Evolutionary conservation across 2,113 vertebrate genomes (phyloP), one percentile per base, ranked within the genome.

Genomic region (Coptodon bakossiorum): DNA sequence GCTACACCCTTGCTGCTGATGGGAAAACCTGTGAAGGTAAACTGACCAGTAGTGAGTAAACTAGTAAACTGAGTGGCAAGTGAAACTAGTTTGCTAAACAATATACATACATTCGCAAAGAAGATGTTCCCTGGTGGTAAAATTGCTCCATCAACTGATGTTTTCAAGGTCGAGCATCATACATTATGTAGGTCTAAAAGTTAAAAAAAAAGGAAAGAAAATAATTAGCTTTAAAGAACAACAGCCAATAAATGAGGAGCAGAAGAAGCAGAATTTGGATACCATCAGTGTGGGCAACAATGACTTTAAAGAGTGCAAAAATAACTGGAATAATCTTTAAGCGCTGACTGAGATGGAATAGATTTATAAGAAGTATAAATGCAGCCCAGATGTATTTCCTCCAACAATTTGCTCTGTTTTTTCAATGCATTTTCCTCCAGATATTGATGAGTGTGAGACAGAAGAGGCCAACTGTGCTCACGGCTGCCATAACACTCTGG

Each of bases 401-500:
- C 8, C 16, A 31, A 24, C 34, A 56, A 71, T 27, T 57, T 5
- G 3, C 3, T 53, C 4, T 54, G 19, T 43, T 79, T 43, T 34
- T 68, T 84, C 12, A 36, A 38, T 34, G 14, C 34, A 6, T 82
- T 68, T 52, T 68, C 12, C 34, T 56, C 36, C 94, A 99, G 99
- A 99, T 1, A 91, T 98, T 24, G 96, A 99, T 0, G 99, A 99
- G 50, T 99, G 99, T 50, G 90, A 95, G 86, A 52, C 68, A 0
- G 96, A 96, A 3, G 85, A 90, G 19, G 96, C 95, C 53, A 84
- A 57, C 90, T 99, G 98, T 3, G 95, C 97, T 1, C 98, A 99
- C 3, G 95, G 96, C 91, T 99, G 99, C 76, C 97, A 97, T 88
- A 99, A 99, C 96, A 98, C 97, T 0, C 95, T 7, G 0, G 99